phyloP scores from a whole-genome alignment of 1,140 invertebrate genomes.

The Aphelenchoides fujianensis region DNA sequence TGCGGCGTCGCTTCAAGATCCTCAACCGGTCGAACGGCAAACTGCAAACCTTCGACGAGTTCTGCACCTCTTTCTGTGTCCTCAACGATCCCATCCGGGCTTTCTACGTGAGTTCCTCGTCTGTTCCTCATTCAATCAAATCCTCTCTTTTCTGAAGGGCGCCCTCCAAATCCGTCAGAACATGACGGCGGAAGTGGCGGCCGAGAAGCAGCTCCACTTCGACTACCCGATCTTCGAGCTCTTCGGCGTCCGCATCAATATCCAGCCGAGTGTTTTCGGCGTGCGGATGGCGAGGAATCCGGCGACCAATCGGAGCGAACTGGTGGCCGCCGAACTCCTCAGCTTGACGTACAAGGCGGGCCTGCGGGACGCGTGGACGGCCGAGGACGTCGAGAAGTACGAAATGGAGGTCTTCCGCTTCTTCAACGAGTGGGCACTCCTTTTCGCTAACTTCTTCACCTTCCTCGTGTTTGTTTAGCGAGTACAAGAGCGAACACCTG shows the following conservation, averaged over 20 bases:
- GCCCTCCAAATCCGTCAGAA: conserved; percentile 38
- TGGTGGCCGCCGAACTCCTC: conserved; percentile 41
- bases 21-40: conserved; percentile 41
- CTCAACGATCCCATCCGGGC: conserved; percentile 55
- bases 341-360: conserved; percentile 43
- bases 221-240: conserved; percentile 48
- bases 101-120: conserved; percentile 31
- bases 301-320: conserved; percentile 25
- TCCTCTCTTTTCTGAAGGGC: conserved; percentile 36
- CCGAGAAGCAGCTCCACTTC: conserved; percentile 39
- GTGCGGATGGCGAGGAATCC: conserved; percentile 37
- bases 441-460: not conserved
- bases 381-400: conserved; percentile 40
- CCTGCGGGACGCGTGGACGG: conserved; percentile 31
- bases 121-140: not conserved
- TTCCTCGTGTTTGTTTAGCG: conserved; percentile 24
- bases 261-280: conserved; percentile 59
- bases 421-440: conserved; percentile 36
- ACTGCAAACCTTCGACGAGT: conserved; percentile 48
- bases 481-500: conserved; percentile 41
- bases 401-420: conserved; percentile 41
- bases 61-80: conserved; percentile 52
- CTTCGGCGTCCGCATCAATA: conserved; percentile 43
- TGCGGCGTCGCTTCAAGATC: conserved; percentile 49
- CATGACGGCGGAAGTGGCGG: too few species aligned